Conservation (phyloP, 2,888 invertebrate species). For the Hirudinaria manillensis region DNA sequence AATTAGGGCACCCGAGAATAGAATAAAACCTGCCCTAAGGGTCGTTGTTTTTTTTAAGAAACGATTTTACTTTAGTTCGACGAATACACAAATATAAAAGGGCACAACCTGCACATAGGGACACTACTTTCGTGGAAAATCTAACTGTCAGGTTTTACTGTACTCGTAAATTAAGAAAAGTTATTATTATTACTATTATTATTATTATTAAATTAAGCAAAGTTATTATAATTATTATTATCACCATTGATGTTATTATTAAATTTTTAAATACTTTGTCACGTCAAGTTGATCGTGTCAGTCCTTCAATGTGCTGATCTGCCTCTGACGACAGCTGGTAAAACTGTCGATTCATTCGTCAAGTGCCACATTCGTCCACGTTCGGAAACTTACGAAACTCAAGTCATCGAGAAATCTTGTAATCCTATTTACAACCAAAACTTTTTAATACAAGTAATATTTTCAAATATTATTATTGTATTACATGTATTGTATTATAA, state of each 20-base stretch:
- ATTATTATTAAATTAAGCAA: not conserved
- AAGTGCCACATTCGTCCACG: conserved; percentile 16
- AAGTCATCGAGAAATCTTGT: conserved; percentile 20
- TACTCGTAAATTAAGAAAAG: not conserved
- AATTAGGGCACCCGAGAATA: too few species aligned
- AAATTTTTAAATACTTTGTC: not conserved
- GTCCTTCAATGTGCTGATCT: conserved; percentile 26
- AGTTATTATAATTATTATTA: not conserved
- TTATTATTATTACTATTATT: conserved; percentile 4
- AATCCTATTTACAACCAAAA: conserved; percentile 30
- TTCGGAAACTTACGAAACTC: conserved; percentile 24
- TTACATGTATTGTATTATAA: too few species aligned
- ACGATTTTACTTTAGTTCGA: too few species aligned
- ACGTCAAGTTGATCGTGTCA: conserved; percentile 14
- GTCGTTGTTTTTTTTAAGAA: too few species aligned
- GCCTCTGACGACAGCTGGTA: conserved; percentile 15
- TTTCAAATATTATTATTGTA: not conserved
- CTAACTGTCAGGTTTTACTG: not conserved
- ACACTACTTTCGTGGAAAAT: too few species aligned
- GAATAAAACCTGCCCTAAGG: too few species aligned
- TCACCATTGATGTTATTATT: not conserved
- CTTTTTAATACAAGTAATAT: conserved; percentile 24
- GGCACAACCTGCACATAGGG: too few species aligned
- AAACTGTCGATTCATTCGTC: conserved; percentile 20
- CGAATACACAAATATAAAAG: too few species aligned